These are phyloP conservation scores for Idaea aversata DNA, from an alignment of 2,888 invertebrate species.

Conservation along the genomic window DNA sequence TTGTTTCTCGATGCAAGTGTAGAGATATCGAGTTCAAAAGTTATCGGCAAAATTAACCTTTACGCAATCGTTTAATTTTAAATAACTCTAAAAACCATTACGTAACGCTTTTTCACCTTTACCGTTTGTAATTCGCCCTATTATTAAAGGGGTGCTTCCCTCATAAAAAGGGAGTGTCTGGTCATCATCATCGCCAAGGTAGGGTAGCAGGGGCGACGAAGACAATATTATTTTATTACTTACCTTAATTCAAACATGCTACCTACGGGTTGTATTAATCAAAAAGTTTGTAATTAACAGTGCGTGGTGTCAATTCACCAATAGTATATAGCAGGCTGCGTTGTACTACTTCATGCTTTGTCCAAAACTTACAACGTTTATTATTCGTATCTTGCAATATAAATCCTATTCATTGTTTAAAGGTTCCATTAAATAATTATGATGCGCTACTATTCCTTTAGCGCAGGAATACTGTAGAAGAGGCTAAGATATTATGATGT, in stretches of 20 bases:
- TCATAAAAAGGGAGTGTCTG: conserved; percentile 62
- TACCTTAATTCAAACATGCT: conserved; percentile 41
- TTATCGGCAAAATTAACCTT: conserved; percentile 38
- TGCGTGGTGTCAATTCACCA: conserved; percentile 95
- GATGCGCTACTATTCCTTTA: too few species aligned
- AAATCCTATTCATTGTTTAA: too few species aligned
- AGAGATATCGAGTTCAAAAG: conserved; percentile 54
- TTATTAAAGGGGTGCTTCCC: conserved; percentile 57
- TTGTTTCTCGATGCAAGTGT: conserved; percentile 38
- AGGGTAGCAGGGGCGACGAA: conserved; percentile 39
- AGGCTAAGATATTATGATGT: too few species aligned
- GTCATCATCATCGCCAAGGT: conserved; percentile 61
- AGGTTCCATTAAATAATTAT: too few species aligned
- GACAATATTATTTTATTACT: conserved; percentile 54
- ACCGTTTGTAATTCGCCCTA: conserved; percentile 48
- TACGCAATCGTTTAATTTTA: conserved; percentile 27
- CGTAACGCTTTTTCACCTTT: conserved; percentile 44
- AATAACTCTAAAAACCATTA: conserved; percentile 19
- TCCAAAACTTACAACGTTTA: too few species aligned
- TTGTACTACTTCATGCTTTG: too few species aligned
- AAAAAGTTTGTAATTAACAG: conserved; percentile 68
- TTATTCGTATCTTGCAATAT: too few species aligned
- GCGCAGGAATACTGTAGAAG: too few species aligned
- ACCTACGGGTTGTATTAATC: conserved; percentile 20
- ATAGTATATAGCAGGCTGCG: conserved; percentile 88